Base-by-base conservation (phyloP, 1,140 invertebrate genomes). In the Globodera ellingtonae region DNA sequence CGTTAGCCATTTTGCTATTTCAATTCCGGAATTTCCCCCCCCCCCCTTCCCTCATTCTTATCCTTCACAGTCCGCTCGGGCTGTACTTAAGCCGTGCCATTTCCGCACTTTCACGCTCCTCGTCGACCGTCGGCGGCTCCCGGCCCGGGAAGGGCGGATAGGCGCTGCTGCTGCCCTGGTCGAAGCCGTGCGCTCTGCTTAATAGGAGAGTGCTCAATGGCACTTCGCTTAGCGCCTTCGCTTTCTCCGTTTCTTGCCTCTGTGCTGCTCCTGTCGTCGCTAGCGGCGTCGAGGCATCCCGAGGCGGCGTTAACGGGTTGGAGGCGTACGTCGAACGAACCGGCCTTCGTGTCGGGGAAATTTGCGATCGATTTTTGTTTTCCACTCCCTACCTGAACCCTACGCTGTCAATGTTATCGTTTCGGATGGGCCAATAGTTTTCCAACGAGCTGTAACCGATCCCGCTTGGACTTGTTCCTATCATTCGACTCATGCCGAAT, bases 251-350 rank as follows among this genome's bases (percentile, higher is more conserved):
- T 62, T 62, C 62, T 67, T 65, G 75, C n/a, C 65, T 50, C 21
- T 67, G 24, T 50, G 74, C 52, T 52, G 82, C 15, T 67, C 18
- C 35, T 15, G 56, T 62, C 18, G 56, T 62, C 56, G 56, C 56
- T 75, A 86, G 85, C 35, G 87, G 87, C 9, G 87, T 89, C 18
- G 87, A 89, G n/a, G 84, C 82, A 72, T 87, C 88, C 47, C 86
- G 81, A 46, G 88, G 87, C n/a, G 87, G 87, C 44, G 87, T 89
- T 75, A 89, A 75, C 48, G 87, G 87, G 73, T 89, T 89, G 10
- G 87, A 89, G 65, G 87, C 87, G 73, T 87, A 89, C 13, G 87
- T 89, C 21, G 84, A 81, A 10, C 87, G 79, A 56, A 84, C 78
- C n/a, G 67, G 67, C 46, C 67, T 70, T 35, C 35, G n/a, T 44